Evolutionary conservation across 2,888 invertebrate species (phyloP).

Genomic region (Platycheirus albimanus): DNA sequence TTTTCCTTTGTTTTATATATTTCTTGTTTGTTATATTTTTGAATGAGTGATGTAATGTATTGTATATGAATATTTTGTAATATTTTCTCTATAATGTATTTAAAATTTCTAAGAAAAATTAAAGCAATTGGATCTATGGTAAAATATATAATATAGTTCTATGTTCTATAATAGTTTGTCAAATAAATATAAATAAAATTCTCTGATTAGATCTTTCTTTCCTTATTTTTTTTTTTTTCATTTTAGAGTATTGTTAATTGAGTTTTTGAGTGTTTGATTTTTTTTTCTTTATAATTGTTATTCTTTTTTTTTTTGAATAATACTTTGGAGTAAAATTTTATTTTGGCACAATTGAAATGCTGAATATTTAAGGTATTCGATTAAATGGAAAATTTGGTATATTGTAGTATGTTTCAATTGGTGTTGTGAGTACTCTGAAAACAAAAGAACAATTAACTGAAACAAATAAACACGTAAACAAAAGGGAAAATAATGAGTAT

Average conservation of each 20-base stretch:
- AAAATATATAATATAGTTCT: constrained; percentile 60
- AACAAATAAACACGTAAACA: constrained; percentile 35
- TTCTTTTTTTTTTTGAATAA: constrained; percentile 30
- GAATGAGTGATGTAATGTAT: constrained; percentile 36
- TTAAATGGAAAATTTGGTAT: constrained; percentile 62
- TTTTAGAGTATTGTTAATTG: too few relatives aligned
- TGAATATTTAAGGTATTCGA: constrained; percentile 31
- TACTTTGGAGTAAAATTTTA: constrained; percentile 39
- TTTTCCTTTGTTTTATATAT: constrained; percentile 1
- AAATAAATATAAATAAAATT: constrained; percentile 64
- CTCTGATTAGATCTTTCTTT: constrained; percentile 40
- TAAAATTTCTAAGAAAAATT: constrained; percentile 52
- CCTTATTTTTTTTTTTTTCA: not conserved
- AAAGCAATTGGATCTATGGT: constrained; percentile 57
- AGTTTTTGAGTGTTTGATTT: constrained; percentile 16
- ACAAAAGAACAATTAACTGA: constrained; percentile 49
- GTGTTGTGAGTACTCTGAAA: constrained; percentile 73
- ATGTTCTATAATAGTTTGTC: constrained; percentile 36
- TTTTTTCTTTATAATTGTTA: not conserved
- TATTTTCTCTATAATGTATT: constrained; percentile 34
- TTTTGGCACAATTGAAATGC: constrained; percentile 68
- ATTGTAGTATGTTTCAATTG: constrained; percentile 64
- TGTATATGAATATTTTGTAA: constrained; percentile 65
- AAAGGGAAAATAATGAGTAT: not conserved
- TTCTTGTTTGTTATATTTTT: constrained; percentile 16